Percentiles rank a stretch among this genome's conserved stretches.
Evolutionary conservation across 2,113 vertebrate genomes (phyloP).

Genomic region (Atractosteus spatula): DNA sequence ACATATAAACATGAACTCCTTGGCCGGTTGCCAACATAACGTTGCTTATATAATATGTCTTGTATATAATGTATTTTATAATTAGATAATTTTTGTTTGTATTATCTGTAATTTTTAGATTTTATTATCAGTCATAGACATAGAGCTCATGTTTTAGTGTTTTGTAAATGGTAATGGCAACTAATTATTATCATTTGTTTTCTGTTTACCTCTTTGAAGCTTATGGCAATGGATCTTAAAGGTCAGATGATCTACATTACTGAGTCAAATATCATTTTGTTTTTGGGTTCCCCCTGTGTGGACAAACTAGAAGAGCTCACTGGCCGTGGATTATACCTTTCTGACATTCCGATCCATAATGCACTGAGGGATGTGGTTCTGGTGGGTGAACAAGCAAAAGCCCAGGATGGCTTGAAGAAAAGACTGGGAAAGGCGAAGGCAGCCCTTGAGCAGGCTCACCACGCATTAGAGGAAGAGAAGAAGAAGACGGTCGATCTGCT

Average conservation of each 20-base stretch:
- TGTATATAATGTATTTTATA: no score
- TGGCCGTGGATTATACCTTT: conserved; percentile 89
- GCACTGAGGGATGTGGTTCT: conserved; percentile 91
- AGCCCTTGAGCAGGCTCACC: conserved; percentile 87
- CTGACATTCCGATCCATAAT: conserved; percentile 96
- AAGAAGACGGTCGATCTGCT: conserved; percentile 93
- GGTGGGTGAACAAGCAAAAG: conserved; percentile 92
- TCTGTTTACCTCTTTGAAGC: conserved; percentile 61
- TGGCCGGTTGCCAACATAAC: no score
- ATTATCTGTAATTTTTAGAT: no score
- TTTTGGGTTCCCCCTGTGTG: conserved; percentile 93
- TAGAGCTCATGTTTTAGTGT: no score
- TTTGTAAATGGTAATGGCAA: no score
- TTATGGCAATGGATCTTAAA: conserved; percentile 86
- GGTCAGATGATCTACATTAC: conserved; percentile 97
- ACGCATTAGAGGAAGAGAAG: conserved; percentile 94
- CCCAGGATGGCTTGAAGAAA: conserved; percentile 94
- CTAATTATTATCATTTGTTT: neutral
- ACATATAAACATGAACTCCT: no score
- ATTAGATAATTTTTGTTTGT: no score
- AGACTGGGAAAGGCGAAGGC: conserved; percentile 92
- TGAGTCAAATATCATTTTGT: conserved; percentile 88
- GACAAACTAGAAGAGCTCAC: conserved; percentile 93
- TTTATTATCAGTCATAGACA: no score
- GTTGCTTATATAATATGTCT: no score